phyloP scores from a whole-genome alignment of 2,113 vertebrate genomes.

The Ageneiosus marmoratus region DNA sequence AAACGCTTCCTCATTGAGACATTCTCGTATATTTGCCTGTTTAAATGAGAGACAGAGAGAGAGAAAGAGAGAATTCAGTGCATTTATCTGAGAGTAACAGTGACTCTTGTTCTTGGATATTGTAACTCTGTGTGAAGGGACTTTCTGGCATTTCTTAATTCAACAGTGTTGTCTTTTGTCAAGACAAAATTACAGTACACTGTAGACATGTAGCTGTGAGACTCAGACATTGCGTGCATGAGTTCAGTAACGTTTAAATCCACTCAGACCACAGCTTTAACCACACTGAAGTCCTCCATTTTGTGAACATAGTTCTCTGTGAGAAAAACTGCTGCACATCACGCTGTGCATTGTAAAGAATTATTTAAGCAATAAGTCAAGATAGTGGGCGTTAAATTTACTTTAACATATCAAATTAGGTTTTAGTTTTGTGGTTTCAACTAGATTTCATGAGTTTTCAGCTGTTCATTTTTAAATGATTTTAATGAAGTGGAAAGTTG shows the following conservation, averaged over 20 bases:
- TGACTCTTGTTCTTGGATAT: not conserved
- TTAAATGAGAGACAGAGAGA: not conserved
- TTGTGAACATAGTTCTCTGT: not conserved
- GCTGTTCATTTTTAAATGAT: no score
- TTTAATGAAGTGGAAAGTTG: no score
- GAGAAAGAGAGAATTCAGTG: constrained; percentile 19
- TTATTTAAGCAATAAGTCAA: no score
- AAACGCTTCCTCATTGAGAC: not conserved
- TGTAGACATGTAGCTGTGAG: not conserved
- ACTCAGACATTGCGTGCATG: not conserved
- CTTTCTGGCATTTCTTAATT: not conserved
- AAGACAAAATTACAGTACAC: not conserved
- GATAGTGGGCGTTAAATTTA: no score
- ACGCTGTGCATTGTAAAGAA: not conserved
- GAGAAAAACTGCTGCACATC: not conserved
- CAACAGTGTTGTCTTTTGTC: not conserved
- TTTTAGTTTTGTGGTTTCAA: no score
- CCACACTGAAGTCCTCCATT: not conserved
- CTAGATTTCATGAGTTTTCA: no score
- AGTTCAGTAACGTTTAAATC: not conserved
- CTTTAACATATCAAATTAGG: no score
- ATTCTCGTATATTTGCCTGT: constrained; percentile 22
- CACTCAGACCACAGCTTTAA: not conserved
- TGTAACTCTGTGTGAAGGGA: not conserved
- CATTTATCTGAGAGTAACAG: constrained; percentile 31